A percentile compares a stretch with the other conserved stretches of the same genome.
phyloP scores from a whole-genome alignment of 2,797 vertebrate species.

The Aeoliscus strigatus region DNA sequence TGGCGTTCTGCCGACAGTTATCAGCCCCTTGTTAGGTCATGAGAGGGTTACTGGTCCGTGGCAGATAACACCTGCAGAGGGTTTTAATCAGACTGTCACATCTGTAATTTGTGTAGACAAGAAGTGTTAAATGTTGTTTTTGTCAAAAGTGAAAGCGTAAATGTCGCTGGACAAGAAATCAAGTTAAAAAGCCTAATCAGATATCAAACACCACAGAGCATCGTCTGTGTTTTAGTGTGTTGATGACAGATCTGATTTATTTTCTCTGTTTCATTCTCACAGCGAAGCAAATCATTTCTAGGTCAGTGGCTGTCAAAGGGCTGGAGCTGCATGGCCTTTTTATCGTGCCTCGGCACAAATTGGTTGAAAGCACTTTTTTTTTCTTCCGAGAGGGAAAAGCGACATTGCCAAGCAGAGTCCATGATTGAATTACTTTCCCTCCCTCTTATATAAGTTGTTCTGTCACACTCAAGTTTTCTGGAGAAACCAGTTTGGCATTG shows the following conservation, averaged over 20 bases:
- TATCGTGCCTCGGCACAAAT: constrained; percentile 62
- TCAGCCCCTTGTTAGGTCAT: constrained; percentile 21
- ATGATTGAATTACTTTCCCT: constrained; percentile 31
- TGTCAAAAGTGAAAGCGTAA: neutral
- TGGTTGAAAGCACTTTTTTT: constrained; percentile 57
- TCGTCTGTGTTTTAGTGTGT: constrained; percentile 27
- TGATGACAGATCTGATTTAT: constrained; percentile 49
- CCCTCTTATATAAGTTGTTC: constrained; percentile 34
- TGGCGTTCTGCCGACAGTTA: constrained; percentile 18
- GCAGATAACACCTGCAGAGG: constrained; percentile 8
- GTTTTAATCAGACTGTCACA: neutral
- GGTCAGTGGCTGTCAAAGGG: constrained; percentile 67
- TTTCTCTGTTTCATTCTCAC: constrained; percentile 44
- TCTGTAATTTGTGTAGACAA: neutral
- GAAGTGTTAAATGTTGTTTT: too few relatives aligned
- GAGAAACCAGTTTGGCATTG: constrained; percentile 6
- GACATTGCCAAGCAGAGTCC: constrained; percentile 26
- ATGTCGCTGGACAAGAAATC: too few relatives aligned
- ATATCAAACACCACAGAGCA: constrained; percentile 6
- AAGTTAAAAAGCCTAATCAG: too few relatives aligned
- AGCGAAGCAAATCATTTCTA: constrained; percentile 65
- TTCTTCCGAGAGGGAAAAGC: constrained; percentile 26
- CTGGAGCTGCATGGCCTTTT: constrained; percentile 60
- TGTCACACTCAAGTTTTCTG: constrained; percentile 4
- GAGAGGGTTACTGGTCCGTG: constrained; percentile 18